Evolutionary conservation across 2,797 vertebrate genomes (phyloP).

Genomic region (Eutrigla gurnardus): DNA sequence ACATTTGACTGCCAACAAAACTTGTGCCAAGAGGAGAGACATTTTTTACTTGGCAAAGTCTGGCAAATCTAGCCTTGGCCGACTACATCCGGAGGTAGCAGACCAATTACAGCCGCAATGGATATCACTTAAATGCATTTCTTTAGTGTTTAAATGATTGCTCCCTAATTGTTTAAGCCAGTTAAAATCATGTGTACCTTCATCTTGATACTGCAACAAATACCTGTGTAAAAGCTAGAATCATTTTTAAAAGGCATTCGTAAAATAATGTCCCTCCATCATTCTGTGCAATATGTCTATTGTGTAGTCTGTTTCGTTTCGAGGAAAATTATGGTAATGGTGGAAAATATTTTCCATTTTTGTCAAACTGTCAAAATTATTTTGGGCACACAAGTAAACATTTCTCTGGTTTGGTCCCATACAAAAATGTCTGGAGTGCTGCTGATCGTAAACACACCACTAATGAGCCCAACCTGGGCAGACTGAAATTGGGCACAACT

Average conservation of each 20-base stretch:
- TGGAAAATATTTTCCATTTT: not conserved
- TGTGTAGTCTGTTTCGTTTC: not conserved
- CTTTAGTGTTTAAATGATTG: not conserved
- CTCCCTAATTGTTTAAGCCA: constrained; percentile 9
- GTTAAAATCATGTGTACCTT: not conserved
- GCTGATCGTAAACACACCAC: constrained; percentile 27
- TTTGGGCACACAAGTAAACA: not conserved
- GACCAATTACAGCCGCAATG: constrained; percentile 29
- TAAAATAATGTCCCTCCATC: not conserved
- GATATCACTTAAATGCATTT: constrained; percentile 7
- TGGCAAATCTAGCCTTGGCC: constrained; percentile 34
- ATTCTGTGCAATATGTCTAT: not conserved
- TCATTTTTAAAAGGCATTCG: not conserved
- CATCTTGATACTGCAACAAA: not conserved
- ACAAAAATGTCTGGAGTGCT: constrained; percentile 16
- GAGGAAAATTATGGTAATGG: not conserved
- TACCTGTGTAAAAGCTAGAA: not conserved
- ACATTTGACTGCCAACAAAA: constrained; percentile 57
- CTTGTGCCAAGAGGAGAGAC: constrained; percentile 37
- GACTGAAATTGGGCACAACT: constrained; percentile 44
- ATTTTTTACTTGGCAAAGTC: constrained; percentile 53
- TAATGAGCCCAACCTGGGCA: constrained; percentile 55
- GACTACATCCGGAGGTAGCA: constrained; percentile 25
- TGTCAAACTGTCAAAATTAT: constrained; percentile 14
- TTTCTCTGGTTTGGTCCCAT: not conserved